These are phyloP conservation scores for Oppia nitens DNA, from an alignment of 1,140 invertebrate genomes.

Conservation along the genomic window DNA sequence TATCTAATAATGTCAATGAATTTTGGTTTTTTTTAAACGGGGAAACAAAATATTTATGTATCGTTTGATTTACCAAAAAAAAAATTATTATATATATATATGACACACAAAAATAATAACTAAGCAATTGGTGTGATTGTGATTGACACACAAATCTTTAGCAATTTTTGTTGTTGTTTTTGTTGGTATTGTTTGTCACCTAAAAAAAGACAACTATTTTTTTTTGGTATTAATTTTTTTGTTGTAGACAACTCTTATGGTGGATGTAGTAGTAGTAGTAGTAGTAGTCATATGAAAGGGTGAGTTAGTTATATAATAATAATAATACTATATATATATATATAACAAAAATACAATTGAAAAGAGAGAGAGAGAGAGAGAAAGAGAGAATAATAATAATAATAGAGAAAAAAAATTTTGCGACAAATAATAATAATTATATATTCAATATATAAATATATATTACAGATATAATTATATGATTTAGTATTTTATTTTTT, in stretches of 20 bases:
- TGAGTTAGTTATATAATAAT: background rate
- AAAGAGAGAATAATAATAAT: no score
- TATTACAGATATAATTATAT: background rate
- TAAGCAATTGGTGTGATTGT: background rate
- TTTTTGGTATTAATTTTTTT: background rate
- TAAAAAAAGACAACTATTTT: background rate
- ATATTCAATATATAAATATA: background rate
- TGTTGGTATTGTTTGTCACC: background rate
- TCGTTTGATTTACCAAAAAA: no score
- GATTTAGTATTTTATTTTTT: background rate
- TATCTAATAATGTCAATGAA: background rate
- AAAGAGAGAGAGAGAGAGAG: background rate
- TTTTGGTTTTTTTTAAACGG: background rate
- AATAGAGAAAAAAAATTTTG: no score
- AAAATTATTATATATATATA: no score
- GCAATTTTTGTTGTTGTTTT: background rate
- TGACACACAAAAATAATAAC: no score
- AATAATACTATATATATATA: no score
- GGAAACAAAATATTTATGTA: no score
- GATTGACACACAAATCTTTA: background rate
- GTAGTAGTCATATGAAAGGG: background rate
- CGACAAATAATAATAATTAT: background rate
- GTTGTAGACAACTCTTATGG: background rate
- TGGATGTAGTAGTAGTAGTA: background rate
- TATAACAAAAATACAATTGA: background rate